These are phyloP conservation scores for Phragmatobia fuliginosa DNA, from an alignment of 2,888 invertebrate species.

Conservation along the genomic window DNA sequence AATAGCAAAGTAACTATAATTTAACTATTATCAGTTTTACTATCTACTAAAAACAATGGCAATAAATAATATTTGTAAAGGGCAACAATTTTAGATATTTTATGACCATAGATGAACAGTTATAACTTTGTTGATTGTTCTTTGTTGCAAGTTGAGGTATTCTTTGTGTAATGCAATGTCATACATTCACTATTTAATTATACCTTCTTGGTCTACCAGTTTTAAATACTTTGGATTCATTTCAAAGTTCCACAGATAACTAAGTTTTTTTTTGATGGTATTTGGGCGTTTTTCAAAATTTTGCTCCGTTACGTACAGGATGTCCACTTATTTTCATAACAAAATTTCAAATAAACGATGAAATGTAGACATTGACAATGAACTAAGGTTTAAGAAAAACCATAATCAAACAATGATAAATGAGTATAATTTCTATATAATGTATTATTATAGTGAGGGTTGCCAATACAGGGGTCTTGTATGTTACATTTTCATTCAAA, in stretches of 20 bases:
- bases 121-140: conserved; percentile 21
- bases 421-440: too few species aligned
- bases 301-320: too few species aligned
- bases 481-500: too few species aligned
- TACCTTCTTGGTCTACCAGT: not conserved
- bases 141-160: conserved; percentile 34
- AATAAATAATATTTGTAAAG: not conserved
- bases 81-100: conserved; percentile 17
- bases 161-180: conserved; percentile 26
- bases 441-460: too few species aligned
- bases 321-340: too few species aligned
- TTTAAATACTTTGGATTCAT: not conserved
- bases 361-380: too few species aligned
- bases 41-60: conserved; percentile 1
- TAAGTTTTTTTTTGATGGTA: not conserved
- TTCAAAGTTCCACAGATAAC: not conserved
- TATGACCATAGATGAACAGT: conserved; percentile 2
- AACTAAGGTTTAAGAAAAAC: too few species aligned
- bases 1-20: not conserved
- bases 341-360: too few species aligned
- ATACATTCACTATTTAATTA: conserved; percentile 20
- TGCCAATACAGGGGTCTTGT: too few species aligned
- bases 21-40: not conserved
- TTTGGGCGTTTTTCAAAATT: too few species aligned
- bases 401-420: too few species aligned